Base-by-base conservation (phyloP, 1,140 invertebrate species). In the Contarinia nasturtii region DNA sequence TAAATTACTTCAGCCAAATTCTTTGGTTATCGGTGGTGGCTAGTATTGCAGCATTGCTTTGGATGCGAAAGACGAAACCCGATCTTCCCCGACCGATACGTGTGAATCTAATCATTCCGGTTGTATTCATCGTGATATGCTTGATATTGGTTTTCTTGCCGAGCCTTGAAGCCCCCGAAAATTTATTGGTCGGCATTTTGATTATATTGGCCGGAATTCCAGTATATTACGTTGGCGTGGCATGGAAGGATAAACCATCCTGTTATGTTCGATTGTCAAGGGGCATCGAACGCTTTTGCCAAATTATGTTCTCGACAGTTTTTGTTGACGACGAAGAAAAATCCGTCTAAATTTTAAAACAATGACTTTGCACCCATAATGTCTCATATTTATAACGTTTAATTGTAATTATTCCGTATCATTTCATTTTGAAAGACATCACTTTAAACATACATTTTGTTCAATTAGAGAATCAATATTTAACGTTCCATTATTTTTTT, bases 141-240 rank as follows among this genome's bases (percentile, higher is more conserved):
- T 68, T 76, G 27, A 89, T 87, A 51, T 66, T 95, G 36, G 82
- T 93, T 21, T 68, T 82, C 15, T 72, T 89, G 27, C 89, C 91
- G 0, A 80, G 83, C 50, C 78, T 82, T 40, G 74, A 74, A 11
- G 73, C 76, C 46, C 84, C 87, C 0, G 73, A 63, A 51, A 87
- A 90, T 66, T 83, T 89, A 11, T 79, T 82, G 0, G 76, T 94
- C 38, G 91, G 89, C 14, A 61, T 86, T 11, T 69, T 69, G 10
- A 87, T 97, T 37, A 84, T 93, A 33, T 55, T 82, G 1, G 82
- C 86, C 7, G 91, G 90, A 8, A 80, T 96, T 49, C 93, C 93
- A 1, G 81, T 95, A 2, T 97, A 95, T 63, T 75, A 82, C 41
- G 50, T 91, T 0, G 91, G 88, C 52, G 86, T 95, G 18, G 72